Evolutionary conservation across 2,888 invertebrate species (phyloP), one percentile per base, ranked within the genome.

Genomic region (Nymphalis polychloros): DNA sequence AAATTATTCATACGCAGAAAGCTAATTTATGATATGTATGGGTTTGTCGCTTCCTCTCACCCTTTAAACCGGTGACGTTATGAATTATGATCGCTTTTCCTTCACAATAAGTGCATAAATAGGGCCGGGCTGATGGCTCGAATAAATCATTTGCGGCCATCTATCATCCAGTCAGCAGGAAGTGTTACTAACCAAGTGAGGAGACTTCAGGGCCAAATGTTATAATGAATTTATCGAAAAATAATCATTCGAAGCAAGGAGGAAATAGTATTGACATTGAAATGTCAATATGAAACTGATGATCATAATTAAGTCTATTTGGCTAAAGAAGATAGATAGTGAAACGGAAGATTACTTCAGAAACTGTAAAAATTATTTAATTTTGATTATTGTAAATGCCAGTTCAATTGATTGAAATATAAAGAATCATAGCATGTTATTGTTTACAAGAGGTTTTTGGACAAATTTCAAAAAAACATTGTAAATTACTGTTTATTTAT

Each of bases 51-150:
- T 64, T 1, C 2, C 73, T 20, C 77, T 59, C 71, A 0, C 77
- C 35, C 48, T 74, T 80, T 75, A 61, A 0, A 48, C 74, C 70
- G 64, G 31, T 68, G 75, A 74, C 80, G 81, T 84, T 85, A 89
- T 90, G 89, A 90, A 90, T 90, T 89, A 91, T 89, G 90, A 89
- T 88, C 86, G 87, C 85, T 86, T 81, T 87, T 86, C 88, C 84
- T 84, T 82, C 84, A 89, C 89, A 90, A 89, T 90, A 89, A 90
- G 89, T 89, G 89, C 89, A 89, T 89, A 89, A 89, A 89, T 87
- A 89, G 88, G 83, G 84, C 81, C 82, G 81, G 82, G 82, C 81
- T 77, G 78, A 76, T 77, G 81, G 79, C 72, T 75, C 75, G 78
- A 79, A 85, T 87, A 84, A 84, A 84, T 84, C 86, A 85, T 81